Percentiles rank a stretch among this genome's conserved stretches.
phyloP scores from a whole-genome alignment of 1,140 invertebrate species.

The Lepidurus couesii region DNA sequence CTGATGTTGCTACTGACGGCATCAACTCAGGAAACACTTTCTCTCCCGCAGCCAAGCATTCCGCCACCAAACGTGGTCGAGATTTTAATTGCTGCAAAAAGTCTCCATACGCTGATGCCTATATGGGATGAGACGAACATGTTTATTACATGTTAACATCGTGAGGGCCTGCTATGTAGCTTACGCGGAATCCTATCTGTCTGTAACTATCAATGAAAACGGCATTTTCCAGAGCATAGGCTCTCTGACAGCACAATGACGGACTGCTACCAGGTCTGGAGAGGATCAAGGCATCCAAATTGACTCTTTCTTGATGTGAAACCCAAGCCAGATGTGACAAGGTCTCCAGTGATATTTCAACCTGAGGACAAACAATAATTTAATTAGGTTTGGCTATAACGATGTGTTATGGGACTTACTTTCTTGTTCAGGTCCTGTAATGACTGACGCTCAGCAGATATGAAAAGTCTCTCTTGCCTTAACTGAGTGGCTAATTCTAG shows the following conservation, averaged over 20 bases:
- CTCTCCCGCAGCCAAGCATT: conserved; percentile 73
- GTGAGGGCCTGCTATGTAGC: conserved; percentile 28
- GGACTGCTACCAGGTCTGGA: conserved; percentile 66
- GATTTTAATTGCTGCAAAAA: conserved; percentile 69
- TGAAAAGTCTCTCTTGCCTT: conserved; percentile 65
- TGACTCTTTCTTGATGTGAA: conserved; percentile 76
- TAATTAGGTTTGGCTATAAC: conserved; percentile 33
- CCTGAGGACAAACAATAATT: conserved; percentile 44
- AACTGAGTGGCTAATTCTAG: conserved; percentile 63
- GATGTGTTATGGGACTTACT: conserved; percentile 45
- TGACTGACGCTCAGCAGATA: conserved; percentile 62
- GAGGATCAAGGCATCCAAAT: conserved; percentile 71
- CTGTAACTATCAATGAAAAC: conserved; percentile 85
- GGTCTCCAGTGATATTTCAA: conserved; percentile 55
- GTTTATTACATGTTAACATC: conserved; percentile 34
- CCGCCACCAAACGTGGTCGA: conserved; percentile 71
- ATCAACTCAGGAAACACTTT: conserved; percentile 56
- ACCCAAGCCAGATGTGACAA: conserved; percentile 80
- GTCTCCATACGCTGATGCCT: conserved; percentile 72
- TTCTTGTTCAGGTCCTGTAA: conserved; percentile 66
- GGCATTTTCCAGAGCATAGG: conserved; percentile 68
- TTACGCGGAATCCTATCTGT: conserved; percentile 68
- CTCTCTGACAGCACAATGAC: conserved; percentile 65
- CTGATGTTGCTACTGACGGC: conserved; percentile 59
- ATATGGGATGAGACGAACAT: conserved; percentile 40